Evolutionary conservation across 2,888 invertebrate species (phyloP).

Genomic region (Xylota sylvarum): DNA sequence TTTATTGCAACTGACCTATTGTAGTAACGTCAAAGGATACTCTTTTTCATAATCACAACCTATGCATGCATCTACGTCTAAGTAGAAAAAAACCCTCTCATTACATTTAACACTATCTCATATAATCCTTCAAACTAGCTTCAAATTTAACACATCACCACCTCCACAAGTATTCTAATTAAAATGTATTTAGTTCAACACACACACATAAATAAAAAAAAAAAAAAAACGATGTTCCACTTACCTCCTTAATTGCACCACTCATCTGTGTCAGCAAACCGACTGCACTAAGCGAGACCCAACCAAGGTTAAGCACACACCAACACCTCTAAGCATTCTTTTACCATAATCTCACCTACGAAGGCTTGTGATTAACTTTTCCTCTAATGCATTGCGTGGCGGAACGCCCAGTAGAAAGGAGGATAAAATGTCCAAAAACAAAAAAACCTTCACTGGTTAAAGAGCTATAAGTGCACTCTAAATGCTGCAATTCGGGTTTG

Average conservation of each 20-base stretch:
- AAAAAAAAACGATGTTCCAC: slow-evolving; percentile 46
- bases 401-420: not conserved
- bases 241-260: slow-evolving; percentile 61
- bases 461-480: slow-evolving; percentile 39
- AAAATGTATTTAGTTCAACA: slow-evolving; percentile 55
- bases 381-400: slow-evolving; percentile 16
- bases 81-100: not conserved
- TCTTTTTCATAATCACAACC: no score
- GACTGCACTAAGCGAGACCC: not conserved
- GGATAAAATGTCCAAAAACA: not conserved
- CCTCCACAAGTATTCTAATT: slow-evolving; percentile 55
- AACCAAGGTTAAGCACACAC: slow-evolving; percentile 51
- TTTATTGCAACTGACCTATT: no score
- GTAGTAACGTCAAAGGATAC: no score
- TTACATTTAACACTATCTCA: not conserved
- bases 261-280: slow-evolving; percentile 43
- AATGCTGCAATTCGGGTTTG: slow-evolving; percentile 37
- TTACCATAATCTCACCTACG: slow-evolving; percentile 21
- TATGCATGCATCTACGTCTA: no score
- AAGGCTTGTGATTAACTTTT: slow-evolving; percentile 30
- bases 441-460: slow-evolving; percentile 2
- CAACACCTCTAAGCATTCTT: slow-evolving; percentile 10
- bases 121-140: slow-evolving; percentile 24
- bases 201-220: not conserved
- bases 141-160: slow-evolving; percentile 16